Conservation (phyloP, 1,140 invertebrate species). For the Pogonus chalceus region DNA sequence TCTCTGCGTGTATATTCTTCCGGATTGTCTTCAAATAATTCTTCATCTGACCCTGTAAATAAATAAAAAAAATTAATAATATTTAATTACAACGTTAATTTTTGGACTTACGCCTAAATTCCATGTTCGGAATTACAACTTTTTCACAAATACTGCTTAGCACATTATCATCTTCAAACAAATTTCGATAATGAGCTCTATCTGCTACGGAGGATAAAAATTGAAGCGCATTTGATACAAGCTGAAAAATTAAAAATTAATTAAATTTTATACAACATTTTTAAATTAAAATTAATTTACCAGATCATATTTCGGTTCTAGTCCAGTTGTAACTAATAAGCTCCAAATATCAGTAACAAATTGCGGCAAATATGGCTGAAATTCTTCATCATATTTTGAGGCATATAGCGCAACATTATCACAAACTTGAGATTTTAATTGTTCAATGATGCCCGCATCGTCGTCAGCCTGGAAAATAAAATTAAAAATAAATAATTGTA, state of each 20-base stretch:
- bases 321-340: conserved; percentile 71
- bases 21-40: conserved; percentile 94
- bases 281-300: conserved; percentile 39
- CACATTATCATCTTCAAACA: conserved; percentile 83
- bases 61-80: conserved; percentile 18
- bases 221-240: conserved; percentile 92
- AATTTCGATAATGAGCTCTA: conserved; percentile 69
- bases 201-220: conserved; percentile 93
- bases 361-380: conserved; percentile 70
- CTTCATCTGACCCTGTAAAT: conserved; percentile 75
- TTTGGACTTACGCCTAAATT: conserved; percentile 67
- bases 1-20: conserved; percentile 96
- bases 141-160: conserved; percentile 92
- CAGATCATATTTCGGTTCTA: conserved; percentile 83
- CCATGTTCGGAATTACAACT: conserved; percentile 96
- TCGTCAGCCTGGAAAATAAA: conserved; percentile 60
- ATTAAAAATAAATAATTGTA: conserved; percentile 15
- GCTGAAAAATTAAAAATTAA: conserved; percentile 42
- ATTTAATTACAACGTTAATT: not conserved
- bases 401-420: conserved; percentile 92
- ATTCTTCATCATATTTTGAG: conserved; percentile 97
- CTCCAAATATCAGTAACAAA: conserved; percentile 94
- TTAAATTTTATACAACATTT: conserved; percentile 12
- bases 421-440: conserved; percentile 89
- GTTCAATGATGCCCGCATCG: conserved; percentile 81